A percentile compares a stretch with the other conserved stretches of the same genome.
Conservation (phyloP, 2,888 invertebrate genomes). For the Coelinius sp. region DNA sequence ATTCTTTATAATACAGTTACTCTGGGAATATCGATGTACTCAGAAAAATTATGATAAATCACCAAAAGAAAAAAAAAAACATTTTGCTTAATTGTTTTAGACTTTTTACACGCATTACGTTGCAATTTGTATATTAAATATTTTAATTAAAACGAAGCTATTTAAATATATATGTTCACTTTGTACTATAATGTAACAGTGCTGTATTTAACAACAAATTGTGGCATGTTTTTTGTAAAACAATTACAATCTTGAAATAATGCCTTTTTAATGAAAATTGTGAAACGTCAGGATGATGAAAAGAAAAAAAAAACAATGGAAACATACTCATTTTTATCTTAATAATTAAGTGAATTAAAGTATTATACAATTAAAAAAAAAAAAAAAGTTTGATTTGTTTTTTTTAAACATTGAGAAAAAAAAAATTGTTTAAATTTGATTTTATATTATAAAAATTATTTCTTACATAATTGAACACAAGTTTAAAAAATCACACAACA, state of each 20-base stretch:
- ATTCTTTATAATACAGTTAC: conserved; percentile 45
- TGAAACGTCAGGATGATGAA: conserved; percentile 1
- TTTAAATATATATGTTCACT: conserved; percentile 58
- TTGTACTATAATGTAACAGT: conserved; percentile 63
- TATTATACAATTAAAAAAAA: conserved; percentile 16
- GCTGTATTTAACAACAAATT: conserved; percentile 48
- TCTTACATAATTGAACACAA: no score
- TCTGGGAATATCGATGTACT: conserved; percentile 41
- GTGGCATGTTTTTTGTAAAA: conserved; percentile 35
- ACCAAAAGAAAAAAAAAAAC: conserved; percentile 44
- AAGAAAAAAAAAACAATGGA: conserved; percentile 13
- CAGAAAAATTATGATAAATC: conserved; percentile 31
- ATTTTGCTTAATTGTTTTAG: conserved; percentile 47
- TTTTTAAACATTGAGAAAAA: neutral
- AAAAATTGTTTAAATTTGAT: no score
- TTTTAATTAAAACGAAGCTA: conserved; percentile 57
- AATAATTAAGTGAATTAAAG: conserved; percentile 16
- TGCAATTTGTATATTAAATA: conserved; percentile 64
- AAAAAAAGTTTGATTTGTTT: neutral
- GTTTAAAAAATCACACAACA: no score
- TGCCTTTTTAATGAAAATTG: conserved; percentile 32
- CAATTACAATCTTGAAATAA: conserved; percentile 35
- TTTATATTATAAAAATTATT: no score
- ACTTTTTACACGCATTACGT: conserved; percentile 57
- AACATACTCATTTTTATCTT: conserved; percentile 23